Evolutionary conservation across 2,888 invertebrate species (phyloP).

Genomic region (Thereva nobilitata): DNA sequence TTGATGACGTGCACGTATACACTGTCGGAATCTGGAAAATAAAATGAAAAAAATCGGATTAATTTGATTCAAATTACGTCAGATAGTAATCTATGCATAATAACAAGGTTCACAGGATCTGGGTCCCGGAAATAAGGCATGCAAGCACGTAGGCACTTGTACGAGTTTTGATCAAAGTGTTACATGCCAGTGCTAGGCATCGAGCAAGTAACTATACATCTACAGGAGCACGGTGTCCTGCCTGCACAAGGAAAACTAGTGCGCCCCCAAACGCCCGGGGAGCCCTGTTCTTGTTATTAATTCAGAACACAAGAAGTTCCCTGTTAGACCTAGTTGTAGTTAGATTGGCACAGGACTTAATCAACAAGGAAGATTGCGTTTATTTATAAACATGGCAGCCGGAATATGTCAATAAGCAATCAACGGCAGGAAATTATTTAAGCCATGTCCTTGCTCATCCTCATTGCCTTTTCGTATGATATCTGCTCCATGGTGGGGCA

Average conservation of each 20-base stretch:
- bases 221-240: too few species aligned
- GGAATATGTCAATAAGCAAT: constrained; percentile 30
- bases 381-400: background rate
- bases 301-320: constrained; percentile 22
- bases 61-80: constrained; percentile 27
- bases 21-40: constrained; percentile 73
- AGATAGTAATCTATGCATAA: constrained; percentile 20
- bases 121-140: background rate
- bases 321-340: constrained; percentile 4
- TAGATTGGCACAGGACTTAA: constrained; percentile 17
- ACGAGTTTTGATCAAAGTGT: constrained; percentile 8
- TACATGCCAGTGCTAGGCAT: background rate
- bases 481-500: too few species aligned
- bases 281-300: constrained; percentile 18
- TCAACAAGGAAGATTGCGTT: constrained; percentile 22
- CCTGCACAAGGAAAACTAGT: too few species aligned
- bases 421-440: background rate
- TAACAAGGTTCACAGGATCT: background rate
- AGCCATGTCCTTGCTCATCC: too few species aligned
- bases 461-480: too few species aligned
- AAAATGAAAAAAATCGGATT: constrained; percentile 20
- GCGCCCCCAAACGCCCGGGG: too few species aligned
- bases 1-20: constrained; percentile 83
- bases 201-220: background rate
- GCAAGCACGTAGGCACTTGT: constrained; percentile 7